Percentiles rank a stretch among this genome's conserved stretches.
phyloP scores from a whole-genome alignment of 23 tunicate genomes.

The Ciona savignyi region DNA sequence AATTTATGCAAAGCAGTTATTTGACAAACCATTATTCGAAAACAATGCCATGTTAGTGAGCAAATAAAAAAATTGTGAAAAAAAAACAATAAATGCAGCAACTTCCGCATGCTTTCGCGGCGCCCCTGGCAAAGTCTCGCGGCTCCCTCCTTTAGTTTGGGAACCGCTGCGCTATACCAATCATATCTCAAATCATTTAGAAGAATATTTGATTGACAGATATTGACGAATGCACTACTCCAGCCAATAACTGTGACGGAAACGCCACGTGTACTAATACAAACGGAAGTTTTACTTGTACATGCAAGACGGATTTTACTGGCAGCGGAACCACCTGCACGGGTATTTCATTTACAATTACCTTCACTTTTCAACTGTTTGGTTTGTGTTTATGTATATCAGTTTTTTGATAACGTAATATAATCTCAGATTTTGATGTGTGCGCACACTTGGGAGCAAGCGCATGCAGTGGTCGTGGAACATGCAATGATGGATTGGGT shows the following conservation, averaged over 20 bases:
- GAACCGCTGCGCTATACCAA: too few species aligned
- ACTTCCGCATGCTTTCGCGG: too few species aligned
- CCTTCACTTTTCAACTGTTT: not conserved
- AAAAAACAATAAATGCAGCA: too few species aligned
- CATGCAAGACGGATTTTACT: not conserved
- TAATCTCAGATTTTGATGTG: not conserved
- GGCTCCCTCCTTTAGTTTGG: too few species aligned
- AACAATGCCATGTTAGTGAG: too few species aligned
- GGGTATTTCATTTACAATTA: not conserved
- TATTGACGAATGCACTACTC: not conserved
- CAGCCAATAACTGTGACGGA: not conserved
- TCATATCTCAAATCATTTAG: too few species aligned
- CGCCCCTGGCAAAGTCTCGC: too few species aligned
- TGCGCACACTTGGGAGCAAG: not conserved
- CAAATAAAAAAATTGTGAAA: too few species aligned
- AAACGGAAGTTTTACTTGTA: not conserved
- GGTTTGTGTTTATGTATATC: too few species aligned
- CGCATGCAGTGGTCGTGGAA: not conserved
- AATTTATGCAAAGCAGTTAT: too few species aligned
- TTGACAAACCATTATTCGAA: too few species aligned
- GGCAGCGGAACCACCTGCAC: not conserved
- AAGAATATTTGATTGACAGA: too few species aligned
- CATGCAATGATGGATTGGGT: not conserved
- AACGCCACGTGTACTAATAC: not conserved
- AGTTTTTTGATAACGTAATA: not conserved